Percentiles rank a stretch among this genome's conserved stretches.
Conservation (phyloP, 2,888 invertebrate species). For the Spilosoma lubricipeda region DNA sequence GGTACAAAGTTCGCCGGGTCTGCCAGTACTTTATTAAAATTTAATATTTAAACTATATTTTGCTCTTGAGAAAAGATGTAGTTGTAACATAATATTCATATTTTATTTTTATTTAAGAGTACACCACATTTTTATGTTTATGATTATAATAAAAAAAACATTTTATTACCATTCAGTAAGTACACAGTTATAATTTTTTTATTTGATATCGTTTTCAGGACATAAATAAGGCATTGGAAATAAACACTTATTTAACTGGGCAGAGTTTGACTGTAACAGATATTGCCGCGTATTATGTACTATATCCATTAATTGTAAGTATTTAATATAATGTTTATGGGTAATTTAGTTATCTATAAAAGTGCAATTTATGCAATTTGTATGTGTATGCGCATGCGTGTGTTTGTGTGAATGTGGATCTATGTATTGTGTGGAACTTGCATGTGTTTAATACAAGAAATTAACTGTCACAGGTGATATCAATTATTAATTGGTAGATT, state of each 20-base stretch:
- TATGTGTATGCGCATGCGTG: background rate
- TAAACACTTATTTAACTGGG: conserved; percentile 74
- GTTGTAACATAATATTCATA: too few species aligned
- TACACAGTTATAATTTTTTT: background rate
- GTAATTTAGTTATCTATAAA: background rate
- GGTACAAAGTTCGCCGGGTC: too few species aligned
- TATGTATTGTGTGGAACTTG: too few species aligned
- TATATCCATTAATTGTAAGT: conserved; percentile 89
- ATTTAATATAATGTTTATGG: conserved; percentile 6
- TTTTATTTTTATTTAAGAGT: background rate
- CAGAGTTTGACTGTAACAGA: conserved; percentile 88
- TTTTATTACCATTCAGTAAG: background rate
- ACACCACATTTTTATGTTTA: background rate
- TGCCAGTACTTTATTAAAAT: too few species aligned
- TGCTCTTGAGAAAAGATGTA: background rate
- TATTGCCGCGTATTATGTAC: conserved; percentile 88
- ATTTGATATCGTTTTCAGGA: conserved; percentile 64
- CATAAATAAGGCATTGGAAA: conserved; percentile 74
- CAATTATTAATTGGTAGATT: too few species aligned
- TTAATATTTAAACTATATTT: background rate
- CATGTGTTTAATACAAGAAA: too few species aligned
- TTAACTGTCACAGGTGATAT: too few species aligned
- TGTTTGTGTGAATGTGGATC: too few species aligned
- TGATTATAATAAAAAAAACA: background rate
- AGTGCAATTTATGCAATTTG: background rate